Conservation (phyloP, 1,140 invertebrate species). For the Brachionus sp. region DNA sequence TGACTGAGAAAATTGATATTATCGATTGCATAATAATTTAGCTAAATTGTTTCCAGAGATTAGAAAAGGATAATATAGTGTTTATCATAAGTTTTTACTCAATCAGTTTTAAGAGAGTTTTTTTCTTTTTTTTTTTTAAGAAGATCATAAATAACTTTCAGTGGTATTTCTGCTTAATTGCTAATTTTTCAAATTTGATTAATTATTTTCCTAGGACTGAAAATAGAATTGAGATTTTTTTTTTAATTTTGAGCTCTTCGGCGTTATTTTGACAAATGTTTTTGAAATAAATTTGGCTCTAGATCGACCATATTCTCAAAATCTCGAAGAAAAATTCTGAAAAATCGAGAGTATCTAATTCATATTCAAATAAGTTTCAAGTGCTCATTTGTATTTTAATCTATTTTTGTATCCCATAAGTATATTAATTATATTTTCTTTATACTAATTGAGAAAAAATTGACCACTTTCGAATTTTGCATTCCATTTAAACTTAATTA, state of each 20-base stretch:
- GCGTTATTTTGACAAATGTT: slow-evolving; percentile 37
- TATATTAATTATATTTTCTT: slow-evolving; percentile 42
- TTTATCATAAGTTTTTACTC: not conserved
- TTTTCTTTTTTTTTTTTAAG: slow-evolving; percentile 3
- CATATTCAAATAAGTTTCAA: slow-evolving; percentile 45
- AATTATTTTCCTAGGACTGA: not conserved
- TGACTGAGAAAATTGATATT: not conserved
- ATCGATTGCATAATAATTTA: not conserved
- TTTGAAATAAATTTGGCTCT: not conserved
- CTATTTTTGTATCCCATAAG: slow-evolving; percentile 30
- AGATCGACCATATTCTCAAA: not conserved
- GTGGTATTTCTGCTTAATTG: not conserved
- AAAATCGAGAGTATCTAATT: slow-evolving; percentile 32
- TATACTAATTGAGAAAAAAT: slow-evolving; percentile 2
- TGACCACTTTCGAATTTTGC: not conserved
- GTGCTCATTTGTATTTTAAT: slow-evolving; percentile 35
- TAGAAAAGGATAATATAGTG: not conserved
- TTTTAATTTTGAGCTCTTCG: not conserved
- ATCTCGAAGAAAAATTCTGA: not conserved
- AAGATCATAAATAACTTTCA: not conserved
- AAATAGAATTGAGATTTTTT: not conserved
- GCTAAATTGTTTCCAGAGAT: not conserved
- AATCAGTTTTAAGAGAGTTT: not conserved
- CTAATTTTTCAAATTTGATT: not conserved
- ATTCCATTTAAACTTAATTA: slow-evolving; percentile 38